Evolutionary conservation across 2,888 invertebrate species (phyloP).

Genomic region (Ypsolopha sequella): DNA sequence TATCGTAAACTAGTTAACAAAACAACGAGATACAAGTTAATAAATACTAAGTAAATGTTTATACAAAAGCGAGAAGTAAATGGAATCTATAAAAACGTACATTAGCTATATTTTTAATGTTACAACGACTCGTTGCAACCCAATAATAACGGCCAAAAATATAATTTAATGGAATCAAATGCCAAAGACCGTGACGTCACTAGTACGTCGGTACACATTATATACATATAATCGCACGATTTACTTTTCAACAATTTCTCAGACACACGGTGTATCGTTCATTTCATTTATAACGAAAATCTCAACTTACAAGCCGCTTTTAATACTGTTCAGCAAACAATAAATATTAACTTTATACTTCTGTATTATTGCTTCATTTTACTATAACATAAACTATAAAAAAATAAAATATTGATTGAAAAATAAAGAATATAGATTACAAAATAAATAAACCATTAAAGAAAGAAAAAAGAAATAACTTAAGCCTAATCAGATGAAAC

Average conservation of each 20-base stretch:
- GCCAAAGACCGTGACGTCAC: conserved; percentile 10
- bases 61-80: background rate
- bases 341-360: background rate
- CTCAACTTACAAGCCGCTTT: background rate
- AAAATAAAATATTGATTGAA: conserved; percentile 13
- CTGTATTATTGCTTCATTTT: conserved; percentile 28
- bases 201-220: no score
- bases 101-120: conserved; percentile 7
- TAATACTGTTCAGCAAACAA: conserved; percentile 4
- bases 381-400: no score
- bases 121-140: background rate
- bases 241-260: background rate
- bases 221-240: background rate
- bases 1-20: no score
- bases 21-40: no score
- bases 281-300: background rate
- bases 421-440: conserved; percentile 38
- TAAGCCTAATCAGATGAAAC: conserved; percentile 39
- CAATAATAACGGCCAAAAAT: background rate
- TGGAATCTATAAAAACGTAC: conserved; percentile 7
- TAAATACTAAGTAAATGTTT: no score
- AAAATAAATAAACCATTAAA: conserved; percentile 42
- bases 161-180: conserved; percentile 14
- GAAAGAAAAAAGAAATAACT: conserved; percentile 38
- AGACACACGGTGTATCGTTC: background rate